phyloP scores from a whole-genome alignment of 1,140 invertebrate species.

The Tigriopus japonicus region DNA sequence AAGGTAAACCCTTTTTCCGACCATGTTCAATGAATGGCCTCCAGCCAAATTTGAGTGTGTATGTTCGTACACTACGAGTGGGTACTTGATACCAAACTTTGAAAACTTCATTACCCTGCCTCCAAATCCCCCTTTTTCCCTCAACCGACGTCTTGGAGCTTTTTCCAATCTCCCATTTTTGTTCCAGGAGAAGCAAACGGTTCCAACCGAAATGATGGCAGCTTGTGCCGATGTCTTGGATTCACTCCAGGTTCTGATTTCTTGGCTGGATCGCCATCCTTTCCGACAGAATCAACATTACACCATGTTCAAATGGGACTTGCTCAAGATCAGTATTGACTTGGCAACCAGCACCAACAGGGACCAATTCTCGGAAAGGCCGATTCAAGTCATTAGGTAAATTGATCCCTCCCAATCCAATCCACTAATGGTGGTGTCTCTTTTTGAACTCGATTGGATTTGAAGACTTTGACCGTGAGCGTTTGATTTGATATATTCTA shows the following conservation, averaged over 20 bases:
- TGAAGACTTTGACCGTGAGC: no score
- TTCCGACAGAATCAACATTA: slow-evolving; percentile 47
- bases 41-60: no score
- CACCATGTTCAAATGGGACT: slow-evolving; percentile 39
- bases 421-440: not conserved
- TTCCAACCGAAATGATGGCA: slow-evolving; percentile 1
- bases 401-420: no score
- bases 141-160: no score
- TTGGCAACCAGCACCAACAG: slow-evolving; percentile 65
- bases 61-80: no score
- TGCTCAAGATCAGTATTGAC: slow-evolving; percentile 56
- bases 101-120: no score
- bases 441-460: no score
- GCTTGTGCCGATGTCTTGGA: slow-evolving; percentile 54
- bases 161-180: not conserved
- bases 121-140: no score
- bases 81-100: no score
- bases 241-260: slow-evolving; percentile 57
- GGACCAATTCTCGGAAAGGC: slow-evolving; percentile 61
- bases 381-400: slow-evolving; percentile 35
- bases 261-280: slow-evolving; percentile 59
- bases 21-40: no score
- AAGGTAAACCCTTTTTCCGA: no score
- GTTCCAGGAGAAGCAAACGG: not conserved
- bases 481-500: no score